Conservation (phyloP, 2,888 invertebrate genomes). For the Andrena trimmerana region DNA sequence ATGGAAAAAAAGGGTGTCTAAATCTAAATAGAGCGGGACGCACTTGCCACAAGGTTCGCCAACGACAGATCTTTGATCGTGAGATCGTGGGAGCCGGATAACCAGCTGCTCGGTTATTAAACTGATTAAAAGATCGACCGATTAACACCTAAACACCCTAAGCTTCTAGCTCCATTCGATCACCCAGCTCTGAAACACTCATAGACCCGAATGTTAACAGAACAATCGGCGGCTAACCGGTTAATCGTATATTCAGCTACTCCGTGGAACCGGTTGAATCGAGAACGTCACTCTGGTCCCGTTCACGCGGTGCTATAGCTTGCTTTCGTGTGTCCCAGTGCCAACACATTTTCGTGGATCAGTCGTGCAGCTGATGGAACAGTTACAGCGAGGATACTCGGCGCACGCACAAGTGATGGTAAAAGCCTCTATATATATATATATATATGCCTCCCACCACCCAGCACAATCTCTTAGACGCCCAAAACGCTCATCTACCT, state of each 20-base stretch:
- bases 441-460: no score
- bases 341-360: not conserved
- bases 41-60: no score
- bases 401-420: not conserved
- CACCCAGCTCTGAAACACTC: not conserved
- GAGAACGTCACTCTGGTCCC: constrained; percentile 15
- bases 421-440: not conserved
- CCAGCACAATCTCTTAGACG: no score
- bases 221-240: constrained; percentile 21
- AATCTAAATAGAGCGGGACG: not conserved
- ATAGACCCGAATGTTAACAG: not conserved
- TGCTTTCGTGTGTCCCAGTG: not conserved
- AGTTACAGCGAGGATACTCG: not conserved
- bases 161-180: not conserved
- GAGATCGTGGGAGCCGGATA: no score
- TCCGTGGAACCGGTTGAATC: constrained; percentile 14
- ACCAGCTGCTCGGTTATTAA: no score
- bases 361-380: not conserved
- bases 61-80: not conserved
- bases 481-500: no score
- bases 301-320: not conserved
- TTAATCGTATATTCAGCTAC: constrained; percentile 16
- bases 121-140: not conserved
- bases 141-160: not conserved
- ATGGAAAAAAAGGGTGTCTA: not conserved